Conservation (phyloP, 1,140 invertebrate species). For the Gryllus bimaculatus region DNA sequence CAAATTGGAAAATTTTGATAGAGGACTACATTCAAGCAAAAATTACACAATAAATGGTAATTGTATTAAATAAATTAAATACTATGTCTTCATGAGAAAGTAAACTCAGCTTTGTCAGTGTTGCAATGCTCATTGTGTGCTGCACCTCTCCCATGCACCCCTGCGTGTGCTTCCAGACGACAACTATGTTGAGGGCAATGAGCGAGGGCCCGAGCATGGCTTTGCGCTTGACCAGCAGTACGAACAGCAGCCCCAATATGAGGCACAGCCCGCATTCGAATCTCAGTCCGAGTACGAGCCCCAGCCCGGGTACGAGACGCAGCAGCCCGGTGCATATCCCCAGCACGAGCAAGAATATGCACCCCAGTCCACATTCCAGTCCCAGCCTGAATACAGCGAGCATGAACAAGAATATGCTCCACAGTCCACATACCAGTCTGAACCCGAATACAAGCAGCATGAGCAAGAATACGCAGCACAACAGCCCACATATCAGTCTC, state of each 20-base stretch:
- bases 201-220: background rate
- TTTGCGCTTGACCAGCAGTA: background rate
- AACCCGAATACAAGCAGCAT: background rate
- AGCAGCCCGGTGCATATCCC: background rate
- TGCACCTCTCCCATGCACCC: background rate
- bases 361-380: background rate
- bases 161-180: background rate
- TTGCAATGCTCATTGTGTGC: background rate
- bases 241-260: constrained; percentile 15
- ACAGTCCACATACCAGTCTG: constrained; percentile 7
- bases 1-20: no score
- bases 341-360: background rate
- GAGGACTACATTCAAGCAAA: no score
- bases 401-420: background rate
- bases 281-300: constrained; percentile 13
- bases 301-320: background rate
- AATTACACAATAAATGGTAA: no score
- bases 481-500: background rate
- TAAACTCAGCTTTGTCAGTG: background rate
- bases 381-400: background rate
- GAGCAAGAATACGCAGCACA: background rate
- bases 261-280: background rate
- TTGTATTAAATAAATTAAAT: no score
- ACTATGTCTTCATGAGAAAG: background rate
- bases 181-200: background rate